Conservation (phyloP, 2,888 invertebrate species). For the Zygogramma bicolorata region DNA sequence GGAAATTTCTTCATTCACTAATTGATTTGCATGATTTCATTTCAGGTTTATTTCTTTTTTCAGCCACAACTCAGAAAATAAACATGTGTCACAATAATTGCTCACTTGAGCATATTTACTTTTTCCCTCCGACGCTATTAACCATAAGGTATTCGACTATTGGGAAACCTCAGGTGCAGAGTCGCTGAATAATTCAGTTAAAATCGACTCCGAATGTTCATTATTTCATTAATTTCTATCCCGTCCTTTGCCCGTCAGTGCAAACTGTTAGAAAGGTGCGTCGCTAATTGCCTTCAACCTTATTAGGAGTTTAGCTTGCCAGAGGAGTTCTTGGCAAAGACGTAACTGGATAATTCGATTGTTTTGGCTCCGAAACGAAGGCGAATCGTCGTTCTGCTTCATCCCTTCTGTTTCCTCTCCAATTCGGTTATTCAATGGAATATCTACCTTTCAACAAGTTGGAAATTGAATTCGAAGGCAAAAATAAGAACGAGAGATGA, state of each 20-base stretch:
- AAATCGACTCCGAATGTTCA: constrained; percentile 22
- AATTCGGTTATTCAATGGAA: background rate
- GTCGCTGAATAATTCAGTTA: constrained; percentile 14
- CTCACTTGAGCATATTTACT: too few relatives aligned
- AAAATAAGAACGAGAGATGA: too few relatives aligned
- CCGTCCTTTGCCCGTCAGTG: constrained; percentile 27
- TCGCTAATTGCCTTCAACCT: constrained; percentile 47
- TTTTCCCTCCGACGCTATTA: background rate
- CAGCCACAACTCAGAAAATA: too few relatives aligned
- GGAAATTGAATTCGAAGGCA: too few relatives aligned
- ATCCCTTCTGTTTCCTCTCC: background rate
- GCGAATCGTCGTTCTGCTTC: background rate
- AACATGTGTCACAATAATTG: too few relatives aligned
- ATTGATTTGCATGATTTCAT: too few relatives aligned
- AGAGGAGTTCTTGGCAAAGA: background rate
- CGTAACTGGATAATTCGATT: constrained; percentile 3
- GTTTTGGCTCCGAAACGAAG: background rate
- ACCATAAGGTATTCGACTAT: background rate
- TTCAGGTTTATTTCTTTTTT: too few relatives aligned
- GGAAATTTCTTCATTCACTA: too few relatives aligned
- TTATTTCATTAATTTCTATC: constrained; percentile 33
- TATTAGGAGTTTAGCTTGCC: constrained; percentile 37
- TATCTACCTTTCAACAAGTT: background rate
- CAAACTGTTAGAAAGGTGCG: constrained; percentile 25
- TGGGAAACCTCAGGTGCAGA: constrained; percentile 15